Base-by-base conservation (phyloP, 2,113 vertebrate species). In the Myotis davidii region DNA sequence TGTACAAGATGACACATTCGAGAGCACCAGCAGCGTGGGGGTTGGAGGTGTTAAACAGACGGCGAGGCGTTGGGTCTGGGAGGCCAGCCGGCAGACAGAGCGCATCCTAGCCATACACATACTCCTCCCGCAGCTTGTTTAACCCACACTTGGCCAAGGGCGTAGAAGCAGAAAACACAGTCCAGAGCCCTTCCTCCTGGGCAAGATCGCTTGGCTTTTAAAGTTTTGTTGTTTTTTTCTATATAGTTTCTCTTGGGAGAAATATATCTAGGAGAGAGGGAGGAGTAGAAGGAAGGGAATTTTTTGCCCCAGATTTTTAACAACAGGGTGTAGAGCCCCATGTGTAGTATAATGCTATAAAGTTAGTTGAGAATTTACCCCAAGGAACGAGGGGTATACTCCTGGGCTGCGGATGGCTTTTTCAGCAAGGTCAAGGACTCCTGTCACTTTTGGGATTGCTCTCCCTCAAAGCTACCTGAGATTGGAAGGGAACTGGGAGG, bases 11-110 rank as follows among this genome's bases (percentile, higher is more conserved):
- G 88, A 85, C 90, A 78, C 54, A 7, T 65, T 29, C 8, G 77
- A 34, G 92, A 34, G 76, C 18, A 6, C 89, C 13, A 83, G 70
- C 93, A 25, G 96, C 23, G 2, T n/a, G 42, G 74, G 48, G 78
- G 42, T n/a, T 69, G 85, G 77, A 78, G 88, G 92, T 95, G 85
- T 85, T 56, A 76, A 94, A 25, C 61, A 76, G 92, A 76, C 79
- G 16, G 27, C 1, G 9, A 96, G 61, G 56, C 67, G 74, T 3
- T 9, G 14, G 64, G 87, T 34, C 90, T 85, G 54, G 74, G 67
- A 67, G 69, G 76, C 32, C 37, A 96, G 95, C 73, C 27, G 0
- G 73, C 88, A 95, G 97, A 86, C 92, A 65, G 76, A 25, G 48
- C 1, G 1, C 29, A 0, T 9, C 25, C 45, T 81, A 29, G 10